Evolutionary conservation across 2,888 invertebrate genomes (phyloP).

Genomic region (Galerucella pusilla): DNA sequence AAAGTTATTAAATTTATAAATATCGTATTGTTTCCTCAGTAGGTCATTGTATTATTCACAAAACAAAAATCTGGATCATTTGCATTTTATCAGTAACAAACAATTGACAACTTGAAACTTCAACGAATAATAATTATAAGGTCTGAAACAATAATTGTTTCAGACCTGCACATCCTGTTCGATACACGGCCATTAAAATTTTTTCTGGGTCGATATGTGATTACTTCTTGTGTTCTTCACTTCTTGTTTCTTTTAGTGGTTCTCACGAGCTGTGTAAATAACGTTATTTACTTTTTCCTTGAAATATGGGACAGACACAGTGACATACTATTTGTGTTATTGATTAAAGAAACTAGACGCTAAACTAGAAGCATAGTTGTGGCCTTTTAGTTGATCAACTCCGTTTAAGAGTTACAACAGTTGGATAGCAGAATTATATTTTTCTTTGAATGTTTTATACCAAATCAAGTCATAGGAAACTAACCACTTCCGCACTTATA

Average conservation of each 20-base stretch:
- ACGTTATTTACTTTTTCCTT: conserved; percentile 33
- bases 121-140: too few species aligned
- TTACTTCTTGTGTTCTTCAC: conserved; percentile 17
- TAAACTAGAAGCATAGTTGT: background rate
- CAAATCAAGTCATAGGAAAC: background rate
- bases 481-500: background rate
- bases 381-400: background rate
- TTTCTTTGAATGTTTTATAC: background rate
- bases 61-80: background rate
- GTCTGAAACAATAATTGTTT: background rate
- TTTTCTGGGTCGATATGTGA: conserved; percentile 31
- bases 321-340: conserved; percentile 31
- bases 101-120: background rate
- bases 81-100: background rate
- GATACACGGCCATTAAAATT: conserved; percentile 7
- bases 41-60: too few species aligned
- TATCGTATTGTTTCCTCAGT: too few species aligned
- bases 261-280: conserved; percentile 19
- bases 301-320: conserved; percentile 31
- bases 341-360: conserved; percentile 22
- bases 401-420: background rate
- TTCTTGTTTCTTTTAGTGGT: conserved; percentile 17
- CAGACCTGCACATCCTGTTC: conserved; percentile 20
- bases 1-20: too few species aligned
- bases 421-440: background rate